phyloP scores from a whole-genome alignment of 2,113 vertebrate genomes.

The Bos javanicus region DNA sequence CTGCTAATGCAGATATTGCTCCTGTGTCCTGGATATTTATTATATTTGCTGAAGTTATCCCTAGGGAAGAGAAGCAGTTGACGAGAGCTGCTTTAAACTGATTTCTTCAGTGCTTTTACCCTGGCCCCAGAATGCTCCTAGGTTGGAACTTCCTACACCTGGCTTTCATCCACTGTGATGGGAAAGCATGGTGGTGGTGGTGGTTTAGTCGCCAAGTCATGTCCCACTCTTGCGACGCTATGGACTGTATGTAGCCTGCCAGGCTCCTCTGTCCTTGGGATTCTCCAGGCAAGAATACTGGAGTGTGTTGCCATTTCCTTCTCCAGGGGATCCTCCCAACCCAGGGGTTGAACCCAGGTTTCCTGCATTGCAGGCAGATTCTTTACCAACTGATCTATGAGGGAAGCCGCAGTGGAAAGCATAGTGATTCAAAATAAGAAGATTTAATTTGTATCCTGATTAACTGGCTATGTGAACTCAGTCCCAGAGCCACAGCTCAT shows the following conservation, averaged over 20 bases:
- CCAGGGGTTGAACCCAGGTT: neutral
- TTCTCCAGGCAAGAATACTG: neutral
- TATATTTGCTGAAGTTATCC: constrained; percentile 21
- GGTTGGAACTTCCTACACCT: neutral
- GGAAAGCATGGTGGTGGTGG: neutral
- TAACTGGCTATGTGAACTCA: neutral
- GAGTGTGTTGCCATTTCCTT: neutral
- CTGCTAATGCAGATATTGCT: constrained; percentile 48
- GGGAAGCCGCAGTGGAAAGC: neutral
- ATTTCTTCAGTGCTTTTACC: constrained; percentile 20
- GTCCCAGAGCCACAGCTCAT: neutral
- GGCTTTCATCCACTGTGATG: neutral
- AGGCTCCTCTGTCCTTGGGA: neutral
- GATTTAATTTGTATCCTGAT: neutral
- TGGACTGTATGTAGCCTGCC: neutral
- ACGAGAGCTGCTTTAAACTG: neutral
- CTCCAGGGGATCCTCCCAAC: neutral
- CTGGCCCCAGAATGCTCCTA: neutral
- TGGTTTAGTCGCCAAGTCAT: neutral
- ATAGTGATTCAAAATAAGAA: neutral
- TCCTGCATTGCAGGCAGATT: neutral
- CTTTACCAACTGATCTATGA: neutral
- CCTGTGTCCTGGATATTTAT: neutral
- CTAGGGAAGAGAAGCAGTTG: constrained; percentile 22
- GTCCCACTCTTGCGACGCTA: neutral